Base-by-base conservation (phyloP, 2,888 invertebrate genomes). In the Pardosa pseudoannulata region DNA sequence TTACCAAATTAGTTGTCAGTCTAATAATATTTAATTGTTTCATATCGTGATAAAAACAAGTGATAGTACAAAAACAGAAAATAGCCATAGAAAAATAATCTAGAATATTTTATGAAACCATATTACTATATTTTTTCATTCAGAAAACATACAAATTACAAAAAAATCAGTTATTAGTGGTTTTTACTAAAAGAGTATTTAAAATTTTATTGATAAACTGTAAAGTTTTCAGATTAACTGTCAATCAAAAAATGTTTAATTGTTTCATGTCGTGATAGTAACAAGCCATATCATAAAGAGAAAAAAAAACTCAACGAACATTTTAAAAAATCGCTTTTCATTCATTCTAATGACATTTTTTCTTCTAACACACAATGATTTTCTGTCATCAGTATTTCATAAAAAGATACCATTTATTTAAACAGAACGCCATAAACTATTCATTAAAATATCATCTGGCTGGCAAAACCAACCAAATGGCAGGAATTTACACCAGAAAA, bases 321-420 rank as follows among this genome's bases (percentile, higher is more conserved):
- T 46, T 46, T 46, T 46, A 11, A 7, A 11, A 46, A 46, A 46
- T 16, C 5, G 1, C 9, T 16, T 16, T 46, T 46, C 46, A 23
- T 56, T 23, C 23, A 56, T 56, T 56, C 19, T 6, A 1, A 23
- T 56, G 56, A 56, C 56, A 56, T 56, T 56, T 23, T 56, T 23
- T 16, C 23, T 56, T 56, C 23, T 56, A 56, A 56, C 56, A 19
- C 1, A 56, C 29, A 82, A 82, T 71, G 82, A 76, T 75, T 75
- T 82, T 62, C 81, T 76, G 75, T 71, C 82, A 70, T 56, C 31
- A 3, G 16, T 16, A 62, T 64, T 65, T 71, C 75, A 46, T 46
- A 75, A 81, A 80, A 80, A 75, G 64, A 75, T 41, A 28, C 71
- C 75, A 46, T 82, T 75, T 76, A 36, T 81, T 62, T 56, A 28